Percentiles rank a stretch among this genome's conserved stretches.
These are phyloP conservation scores for Andrena bicolor DNA, from an alignment of 2,888 invertebrate species.

Conservation along the genomic window DNA sequence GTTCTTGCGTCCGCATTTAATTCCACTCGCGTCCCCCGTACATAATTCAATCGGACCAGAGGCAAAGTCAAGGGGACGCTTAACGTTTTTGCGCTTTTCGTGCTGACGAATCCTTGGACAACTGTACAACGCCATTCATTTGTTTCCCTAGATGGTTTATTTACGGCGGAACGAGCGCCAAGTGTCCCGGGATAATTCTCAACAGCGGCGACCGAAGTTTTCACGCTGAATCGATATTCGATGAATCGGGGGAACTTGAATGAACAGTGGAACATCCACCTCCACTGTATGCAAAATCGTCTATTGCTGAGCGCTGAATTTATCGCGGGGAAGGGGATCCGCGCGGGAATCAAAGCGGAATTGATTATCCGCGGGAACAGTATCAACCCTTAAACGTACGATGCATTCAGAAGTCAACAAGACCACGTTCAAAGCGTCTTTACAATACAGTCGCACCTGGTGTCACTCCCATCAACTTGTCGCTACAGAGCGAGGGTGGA, in stretches of 20 bases:
- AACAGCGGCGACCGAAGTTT: not conserved
- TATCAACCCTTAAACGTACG: constrained; percentile 15
- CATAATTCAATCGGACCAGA: not conserved
- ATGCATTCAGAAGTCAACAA: too few species aligned
- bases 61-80: not conserved
- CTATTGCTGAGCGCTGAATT: not conserved
- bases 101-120: not conserved
- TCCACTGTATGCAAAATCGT: constrained; percentile 13
- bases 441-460: constrained; percentile 8
- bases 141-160: not conserved
- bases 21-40: not conserved
- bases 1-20: constrained; percentile 25
- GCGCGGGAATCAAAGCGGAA: constrained; percentile 21
- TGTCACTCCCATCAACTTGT: not conserved
- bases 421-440: too few species aligned
- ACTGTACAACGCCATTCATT: too few species aligned
- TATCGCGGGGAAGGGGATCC: constrained; percentile 23
- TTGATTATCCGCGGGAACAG: constrained; percentile 11
- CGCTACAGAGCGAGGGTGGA: not conserved
- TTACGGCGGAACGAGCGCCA: not conserved
- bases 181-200: not conserved
- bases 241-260: not conserved
- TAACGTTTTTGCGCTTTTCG: not conserved
- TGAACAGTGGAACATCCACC: constrained; percentile 24
- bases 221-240: not conserved